Conservation (phyloP, 1,140 invertebrate species). For the Anagrus nilaparvatae region DNA sequence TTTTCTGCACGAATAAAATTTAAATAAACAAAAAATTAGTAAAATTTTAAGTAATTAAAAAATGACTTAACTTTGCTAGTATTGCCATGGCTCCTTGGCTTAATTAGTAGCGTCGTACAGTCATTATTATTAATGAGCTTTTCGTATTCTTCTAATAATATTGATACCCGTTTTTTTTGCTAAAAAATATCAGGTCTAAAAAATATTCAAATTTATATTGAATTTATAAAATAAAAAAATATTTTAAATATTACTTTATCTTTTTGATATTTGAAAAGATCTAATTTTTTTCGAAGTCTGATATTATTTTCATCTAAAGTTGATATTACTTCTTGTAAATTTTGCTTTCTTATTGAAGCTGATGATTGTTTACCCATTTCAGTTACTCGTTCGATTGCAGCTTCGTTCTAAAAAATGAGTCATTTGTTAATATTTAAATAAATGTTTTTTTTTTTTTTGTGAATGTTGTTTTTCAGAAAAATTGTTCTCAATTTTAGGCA, state of each 20-base stretch:
- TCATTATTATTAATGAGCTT: conserved; percentile 41
- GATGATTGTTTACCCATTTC: conserved; percentile 29
- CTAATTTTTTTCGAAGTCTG: conserved; percentile 61
- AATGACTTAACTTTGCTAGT: no score
- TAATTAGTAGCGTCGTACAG: no score
- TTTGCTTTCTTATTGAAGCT: conserved; percentile 32
- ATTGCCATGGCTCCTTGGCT: no score
- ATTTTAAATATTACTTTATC: conserved; percentile 48
- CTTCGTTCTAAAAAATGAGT: conserved; percentile 31
- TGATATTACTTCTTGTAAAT: conserved; percentile 46
- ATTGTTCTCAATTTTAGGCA: no score
- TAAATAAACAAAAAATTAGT: no score
- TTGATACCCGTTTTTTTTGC: conserved; percentile 44
- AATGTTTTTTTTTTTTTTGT: no score
- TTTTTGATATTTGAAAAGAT: conserved; percentile 59
- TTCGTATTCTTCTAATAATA: conserved; percentile 48
- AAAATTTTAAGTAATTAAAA: conserved; percentile 32
- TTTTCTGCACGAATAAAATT: conserved; percentile 42
- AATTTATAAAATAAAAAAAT: no score
- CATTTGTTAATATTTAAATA: no score
- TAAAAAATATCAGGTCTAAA: no score
- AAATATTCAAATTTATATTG: no score
- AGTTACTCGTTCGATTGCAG: conserved; percentile 29
- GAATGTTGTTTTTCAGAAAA: no score
- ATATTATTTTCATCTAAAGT: conserved; percentile 65